These are phyloP conservation scores for Clavelina lepadiformis DNA, from an alignment of 23 tunicate species.

Conservation along the genomic window DNA sequence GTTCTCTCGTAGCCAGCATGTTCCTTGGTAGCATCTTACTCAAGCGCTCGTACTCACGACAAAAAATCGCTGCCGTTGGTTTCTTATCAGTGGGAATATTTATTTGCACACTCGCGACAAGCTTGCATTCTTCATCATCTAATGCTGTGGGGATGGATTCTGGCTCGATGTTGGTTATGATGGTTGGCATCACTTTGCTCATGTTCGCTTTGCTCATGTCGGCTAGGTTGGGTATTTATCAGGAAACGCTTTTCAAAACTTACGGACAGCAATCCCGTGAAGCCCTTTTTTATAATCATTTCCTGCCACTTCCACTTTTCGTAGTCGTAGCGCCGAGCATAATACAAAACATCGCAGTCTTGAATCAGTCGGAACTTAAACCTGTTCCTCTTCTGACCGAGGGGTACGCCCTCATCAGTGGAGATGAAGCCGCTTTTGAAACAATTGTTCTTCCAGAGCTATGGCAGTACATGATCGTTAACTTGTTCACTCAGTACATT, in stretches of 20 bases:
- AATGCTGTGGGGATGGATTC: not conserved
- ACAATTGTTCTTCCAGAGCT: slow-evolving; percentile 46
- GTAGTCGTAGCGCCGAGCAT: slow-evolving; percentile 66
- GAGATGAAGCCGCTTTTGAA: not conserved
- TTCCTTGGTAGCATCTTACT: slow-evolving; percentile 48
- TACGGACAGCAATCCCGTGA: slow-evolving; percentile 79
- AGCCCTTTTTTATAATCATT: slow-evolving; percentile 78
- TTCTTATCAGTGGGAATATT: slow-evolving; percentile 77
- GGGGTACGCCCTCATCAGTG: not conserved
- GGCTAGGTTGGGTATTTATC: slow-evolving; percentile 80
- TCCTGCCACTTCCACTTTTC: slow-evolving; percentile 80
- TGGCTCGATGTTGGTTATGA: slow-evolving; percentile 19
- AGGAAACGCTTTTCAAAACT: slow-evolving; percentile 48
- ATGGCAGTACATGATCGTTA: slow-evolving; percentile 84
- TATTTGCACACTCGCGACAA: slow-evolving; percentile 76
- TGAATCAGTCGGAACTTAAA: slow-evolving; percentile 31
- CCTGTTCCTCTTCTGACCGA: slow-evolving; percentile 34
- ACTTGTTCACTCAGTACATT: slow-evolving; percentile 82
- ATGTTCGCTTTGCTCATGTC: slow-evolving; percentile 40
- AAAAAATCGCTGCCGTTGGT: slow-evolving; percentile 54
- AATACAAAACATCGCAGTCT: slow-evolving; percentile 22
- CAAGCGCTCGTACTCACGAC: slow-evolving; percentile 28
- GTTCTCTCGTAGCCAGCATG: slow-evolving; percentile 81
- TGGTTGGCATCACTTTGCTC: slow-evolving; percentile 47
- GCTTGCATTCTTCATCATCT: not conserved